Base-by-base conservation (phyloP, 2,113 vertebrate genomes). In the Ciconia boyciana region DNA sequence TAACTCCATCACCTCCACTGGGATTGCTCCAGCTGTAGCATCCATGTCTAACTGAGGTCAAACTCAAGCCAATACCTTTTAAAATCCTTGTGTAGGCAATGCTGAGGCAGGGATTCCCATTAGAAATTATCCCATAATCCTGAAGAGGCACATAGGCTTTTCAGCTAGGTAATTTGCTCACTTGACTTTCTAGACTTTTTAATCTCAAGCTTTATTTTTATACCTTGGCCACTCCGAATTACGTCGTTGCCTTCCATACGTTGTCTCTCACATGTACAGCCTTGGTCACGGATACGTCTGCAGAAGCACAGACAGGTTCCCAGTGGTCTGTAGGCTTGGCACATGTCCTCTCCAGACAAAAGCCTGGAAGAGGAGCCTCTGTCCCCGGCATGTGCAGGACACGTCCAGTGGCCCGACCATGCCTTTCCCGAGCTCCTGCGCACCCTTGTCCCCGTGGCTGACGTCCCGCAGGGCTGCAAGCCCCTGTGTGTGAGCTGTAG, bases 221-320 rank as follows among this genome's bases (percentile, higher is more conserved):
- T n/a, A 34, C 6, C 20, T 87, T 72, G 28, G 49, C 71, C 52
- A 25, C 19, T 70, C 20, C 60, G 79, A 68, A 79, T 71, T 65
- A 62, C 28, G 46, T 65, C 65, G 57, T 57, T 79, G 70, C 54
- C 44, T 82, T 79, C 48, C n/a, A 68, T 17, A 13, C 0, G 0
- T 26, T 28, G 4, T 77, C 21, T 83, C 34, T 89, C 5, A 13
- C 6, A 1, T 0, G 0, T 58, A 16, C 48, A 46, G 25, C 62
- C 69, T 82, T 2, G 0, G 14, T 62, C 36, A 74, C 1, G 1
- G 52, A 7, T 13, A 4, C 0, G 2, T 81, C 68, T 89, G 52
- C 70, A 82, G 69, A 52, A 82, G 43, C 46, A 44, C 46, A 44
- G 44, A 16, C 15, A 31, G 24, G 48, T 68, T 87, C 43, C 39